Percentiles rank a stretch among this genome's conserved stretches.
phyloP scores from a whole-genome alignment of 2,113 vertebrate species.

The Muntiacus reevesi region DNA sequence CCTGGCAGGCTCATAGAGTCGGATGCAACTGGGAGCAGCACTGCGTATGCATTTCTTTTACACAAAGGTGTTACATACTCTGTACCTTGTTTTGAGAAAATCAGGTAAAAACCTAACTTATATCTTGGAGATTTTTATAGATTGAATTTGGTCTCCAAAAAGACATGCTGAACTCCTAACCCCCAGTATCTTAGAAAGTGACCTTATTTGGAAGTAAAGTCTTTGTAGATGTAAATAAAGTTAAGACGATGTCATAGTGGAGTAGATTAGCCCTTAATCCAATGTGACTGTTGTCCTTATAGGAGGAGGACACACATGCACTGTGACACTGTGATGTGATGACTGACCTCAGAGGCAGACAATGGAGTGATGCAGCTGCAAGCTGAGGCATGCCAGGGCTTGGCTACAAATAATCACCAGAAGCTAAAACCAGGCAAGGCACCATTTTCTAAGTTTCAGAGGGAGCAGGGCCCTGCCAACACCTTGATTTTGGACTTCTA shows the following conservation, averaged over 20 bases:
- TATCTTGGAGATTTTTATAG: neutral
- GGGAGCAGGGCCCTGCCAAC: neutral
- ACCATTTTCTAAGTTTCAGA: neutral
- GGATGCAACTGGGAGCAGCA: rapidly evolving
- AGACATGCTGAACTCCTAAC: neutral
- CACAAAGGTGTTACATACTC: neutral
- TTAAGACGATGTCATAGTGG: neutral
- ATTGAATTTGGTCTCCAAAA: neutral
- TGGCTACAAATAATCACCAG: neutral
- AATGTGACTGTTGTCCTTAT: neutral
- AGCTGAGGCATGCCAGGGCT: neutral
- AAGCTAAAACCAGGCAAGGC: neutral
- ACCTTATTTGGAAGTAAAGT: neutral
- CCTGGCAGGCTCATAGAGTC: neutral
- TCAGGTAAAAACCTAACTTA: neutral
- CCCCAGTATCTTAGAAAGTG: neutral
- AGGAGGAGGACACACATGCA: neutral
- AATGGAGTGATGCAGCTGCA: neutral
- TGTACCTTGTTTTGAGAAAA: neutral
- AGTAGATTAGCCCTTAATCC: neutral
- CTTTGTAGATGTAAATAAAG: neutral
- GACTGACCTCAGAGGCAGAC: neutral
- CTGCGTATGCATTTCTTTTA: neutral
- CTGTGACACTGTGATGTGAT: neutral
- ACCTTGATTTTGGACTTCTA: neutral